phyloP scores from a whole-genome alignment of 1,140 invertebrate species.

The Trichonephila clavipes region DNA sequence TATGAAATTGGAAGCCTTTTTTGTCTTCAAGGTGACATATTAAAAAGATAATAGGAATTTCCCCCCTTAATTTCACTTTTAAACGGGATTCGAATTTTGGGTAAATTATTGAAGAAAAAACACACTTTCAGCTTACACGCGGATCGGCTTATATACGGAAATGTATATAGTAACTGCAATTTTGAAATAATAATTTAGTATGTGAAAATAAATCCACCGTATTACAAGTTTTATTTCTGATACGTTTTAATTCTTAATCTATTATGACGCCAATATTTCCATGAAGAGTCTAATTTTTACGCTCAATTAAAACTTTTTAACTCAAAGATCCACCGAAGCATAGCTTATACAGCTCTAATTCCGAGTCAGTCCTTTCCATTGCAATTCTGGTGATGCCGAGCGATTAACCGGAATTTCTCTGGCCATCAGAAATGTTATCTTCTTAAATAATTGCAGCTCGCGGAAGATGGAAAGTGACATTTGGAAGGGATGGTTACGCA shows the following conservation, averaged over 20 bases:
- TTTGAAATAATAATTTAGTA: too few relatives aligned
- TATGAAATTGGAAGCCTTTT: too few relatives aligned
- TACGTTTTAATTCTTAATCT: background rate
- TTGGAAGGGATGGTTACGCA: constrained; percentile 29
- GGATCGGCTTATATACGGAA: too few relatives aligned
- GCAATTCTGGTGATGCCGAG: background rate
- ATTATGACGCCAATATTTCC: background rate
- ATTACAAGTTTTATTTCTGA: too few relatives aligned
- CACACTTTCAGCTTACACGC: too few relatives aligned
- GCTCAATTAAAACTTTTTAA: constrained; percentile 32
- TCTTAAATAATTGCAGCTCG: constrained; percentile 16
- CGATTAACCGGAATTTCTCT: constrained; percentile 33
- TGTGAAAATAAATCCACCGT: too few relatives aligned
- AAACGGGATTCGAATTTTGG: too few relatives aligned
- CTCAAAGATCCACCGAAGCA: background rate
- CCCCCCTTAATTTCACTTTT: too few relatives aligned
- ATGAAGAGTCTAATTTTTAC: background rate
- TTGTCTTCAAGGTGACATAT: too few relatives aligned
- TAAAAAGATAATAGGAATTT: too few relatives aligned
- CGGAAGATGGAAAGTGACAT: constrained; percentile 14
- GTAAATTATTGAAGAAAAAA: too few relatives aligned
- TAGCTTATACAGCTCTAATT: background rate
- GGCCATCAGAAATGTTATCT: constrained; percentile 29
- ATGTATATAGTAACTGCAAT: too few relatives aligned
- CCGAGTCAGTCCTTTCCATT: background rate